These are phyloP conservation scores for Nowickia ferox DNA, from an alignment of 2,888 invertebrate genomes.

Conservation along the genomic window DNA sequence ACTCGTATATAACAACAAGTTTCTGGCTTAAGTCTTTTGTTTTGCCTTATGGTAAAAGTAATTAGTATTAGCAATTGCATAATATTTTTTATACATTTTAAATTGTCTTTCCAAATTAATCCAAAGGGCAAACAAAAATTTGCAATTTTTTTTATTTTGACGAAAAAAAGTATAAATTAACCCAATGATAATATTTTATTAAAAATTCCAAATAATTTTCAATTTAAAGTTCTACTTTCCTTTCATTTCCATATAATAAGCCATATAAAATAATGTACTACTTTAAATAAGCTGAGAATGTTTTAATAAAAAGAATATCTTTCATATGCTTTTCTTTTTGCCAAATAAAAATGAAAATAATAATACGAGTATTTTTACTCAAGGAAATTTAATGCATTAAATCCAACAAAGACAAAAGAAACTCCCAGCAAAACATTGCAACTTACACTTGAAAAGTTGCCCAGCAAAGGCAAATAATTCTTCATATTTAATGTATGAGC, in stretches of 20 bases:
- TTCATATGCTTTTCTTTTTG: background rate
- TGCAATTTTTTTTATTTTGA: background rate
- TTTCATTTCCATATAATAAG: background rate
- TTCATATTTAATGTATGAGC: slow-evolving; percentile 57
- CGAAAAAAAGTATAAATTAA: too few species aligned
- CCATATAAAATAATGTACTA: background rate
- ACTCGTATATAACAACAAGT: slow-evolving; percentile 14
- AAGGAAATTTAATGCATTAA: background rate
- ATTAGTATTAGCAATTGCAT: background rate
- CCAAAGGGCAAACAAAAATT: background rate
- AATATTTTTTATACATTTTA: background rate
- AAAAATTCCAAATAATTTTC: background rate
- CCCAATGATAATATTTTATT: too few species aligned
- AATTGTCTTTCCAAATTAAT: background rate
- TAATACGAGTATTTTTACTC: background rate
- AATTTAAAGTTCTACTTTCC: slow-evolving; percentile 20
- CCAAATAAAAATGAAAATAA: slow-evolving; percentile 43
- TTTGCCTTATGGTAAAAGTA: background rate
- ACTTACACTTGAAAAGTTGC: slow-evolving; percentile 50
- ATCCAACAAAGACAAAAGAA: slow-evolving; percentile 6
- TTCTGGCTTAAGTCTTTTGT: slow-evolving; percentile 54
- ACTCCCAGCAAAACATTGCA: slow-evolving; percentile 38
- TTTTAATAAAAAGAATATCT: background rate
- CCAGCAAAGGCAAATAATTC: slow-evolving; percentile 41
- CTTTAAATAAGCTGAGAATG: background rate